Evolutionary conservation across 1,140 invertebrate species (phyloP).

Genomic region (Bombus superbus): DNA sequence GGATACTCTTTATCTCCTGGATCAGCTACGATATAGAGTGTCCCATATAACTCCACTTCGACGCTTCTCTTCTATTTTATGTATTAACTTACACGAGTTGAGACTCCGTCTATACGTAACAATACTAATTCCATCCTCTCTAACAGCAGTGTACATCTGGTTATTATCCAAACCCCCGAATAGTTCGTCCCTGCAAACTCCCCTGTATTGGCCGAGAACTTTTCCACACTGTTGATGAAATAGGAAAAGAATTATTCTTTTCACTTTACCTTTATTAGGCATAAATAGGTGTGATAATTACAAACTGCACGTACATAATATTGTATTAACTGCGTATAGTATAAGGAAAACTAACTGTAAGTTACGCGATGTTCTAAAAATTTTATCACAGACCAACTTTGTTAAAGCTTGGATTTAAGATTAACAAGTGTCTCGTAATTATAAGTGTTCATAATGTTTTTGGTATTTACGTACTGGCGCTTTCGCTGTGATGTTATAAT

Average conservation of each 20-base stretch:
- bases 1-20: conserved; percentile 90
- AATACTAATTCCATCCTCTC: conserved; percentile 89
- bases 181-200: conserved; percentile 91
- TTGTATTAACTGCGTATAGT: no score
- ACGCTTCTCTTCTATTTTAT: not conserved
- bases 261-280: no score
- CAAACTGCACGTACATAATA: no score
- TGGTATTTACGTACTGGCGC: conserved; percentile 86
- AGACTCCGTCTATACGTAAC: conserved; percentile 91
- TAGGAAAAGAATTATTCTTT: conserved; percentile 13
- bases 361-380: no score
- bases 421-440: no score
- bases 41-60: not conserved
- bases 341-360: not conserved
- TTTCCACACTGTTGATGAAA: conserved; percentile 88
- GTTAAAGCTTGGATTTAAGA: no score
- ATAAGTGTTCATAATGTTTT: not conserved
- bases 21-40: conserved; percentile 86
- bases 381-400: no score
- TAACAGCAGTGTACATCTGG: conserved; percentile 87
- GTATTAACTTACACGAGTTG: conserved; percentile 86
- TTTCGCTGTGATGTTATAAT: conserved; percentile 94
- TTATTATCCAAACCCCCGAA: conserved; percentile 91
- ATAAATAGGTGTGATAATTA: no score
- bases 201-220: conserved; percentile 92